Evolutionary conservation across 2,797 vertebrate genomes (phyloP).

Genomic region (Hippoglossus hippoglossus): DNA sequence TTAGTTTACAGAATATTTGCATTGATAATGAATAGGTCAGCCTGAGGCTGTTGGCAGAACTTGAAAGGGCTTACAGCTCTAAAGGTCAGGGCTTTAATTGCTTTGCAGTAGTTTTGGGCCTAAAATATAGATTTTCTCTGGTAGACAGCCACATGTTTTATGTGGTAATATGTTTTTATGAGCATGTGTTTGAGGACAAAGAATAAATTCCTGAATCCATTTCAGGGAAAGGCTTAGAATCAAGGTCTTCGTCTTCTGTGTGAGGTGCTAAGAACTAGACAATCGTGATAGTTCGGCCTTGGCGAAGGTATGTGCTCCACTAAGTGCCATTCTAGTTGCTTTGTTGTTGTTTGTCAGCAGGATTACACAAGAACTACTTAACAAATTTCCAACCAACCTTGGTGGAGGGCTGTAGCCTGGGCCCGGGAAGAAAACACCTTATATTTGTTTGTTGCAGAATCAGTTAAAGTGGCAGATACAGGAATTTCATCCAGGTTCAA

Average conservation of each 20-base stretch:
- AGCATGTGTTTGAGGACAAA: slow-evolving; percentile 19
- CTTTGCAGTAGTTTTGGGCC: slow-evolving; percentile 25
- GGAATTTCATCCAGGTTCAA: too few relatives aligned
- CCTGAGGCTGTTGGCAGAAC: slow-evolving; percentile 5
- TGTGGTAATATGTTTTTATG: slow-evolving; percentile 36
- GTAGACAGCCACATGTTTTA: slow-evolving; percentile 26
- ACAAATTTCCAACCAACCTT: too few relatives aligned
- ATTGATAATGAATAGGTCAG: slow-evolving; percentile 36
- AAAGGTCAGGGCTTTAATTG: slow-evolving; percentile 52
- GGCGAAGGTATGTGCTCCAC: too few relatives aligned
- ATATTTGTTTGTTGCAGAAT: too few relatives aligned
- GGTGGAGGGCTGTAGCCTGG: too few relatives aligned
- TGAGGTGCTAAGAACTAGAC: background rate
- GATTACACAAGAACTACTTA: too few relatives aligned
- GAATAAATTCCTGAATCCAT: slow-evolving; percentile 7
- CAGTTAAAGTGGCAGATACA: too few relatives aligned
- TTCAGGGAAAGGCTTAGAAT: background rate
- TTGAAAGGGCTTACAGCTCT: slow-evolving; percentile 19
- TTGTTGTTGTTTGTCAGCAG: too few relatives aligned
- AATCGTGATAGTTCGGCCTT: too few relatives aligned
- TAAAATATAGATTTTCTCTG: slow-evolving; percentile 34
- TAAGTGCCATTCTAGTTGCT: too few relatives aligned
- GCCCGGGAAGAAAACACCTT: too few relatives aligned
- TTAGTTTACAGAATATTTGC: slow-evolving; percentile 31
- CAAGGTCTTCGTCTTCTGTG: slow-evolving; percentile 3